Percentiles rank a stretch among this genome's conserved stretches.
These are phyloP conservation scores for Cataglyphis livida DNA, from an alignment of 2,888 invertebrate genomes.

Conservation along the genomic window DNA sequence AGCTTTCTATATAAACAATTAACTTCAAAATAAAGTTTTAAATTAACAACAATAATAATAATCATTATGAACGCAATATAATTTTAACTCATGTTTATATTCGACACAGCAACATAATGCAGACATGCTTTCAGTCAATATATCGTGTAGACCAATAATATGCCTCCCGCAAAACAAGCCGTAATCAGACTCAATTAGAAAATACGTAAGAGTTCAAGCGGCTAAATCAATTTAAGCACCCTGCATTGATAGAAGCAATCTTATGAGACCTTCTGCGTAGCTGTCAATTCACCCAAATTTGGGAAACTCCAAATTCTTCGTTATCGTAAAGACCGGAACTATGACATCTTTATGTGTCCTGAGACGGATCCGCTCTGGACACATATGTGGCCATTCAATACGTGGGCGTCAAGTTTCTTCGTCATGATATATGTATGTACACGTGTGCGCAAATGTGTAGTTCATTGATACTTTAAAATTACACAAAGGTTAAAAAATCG, in stretches of 20 bases:
- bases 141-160: slow-evolving; percentile 21
- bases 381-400: background rate
- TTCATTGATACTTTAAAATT: background rate
- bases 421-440: background rate
- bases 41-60: background rate
- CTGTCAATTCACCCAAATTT: background rate
- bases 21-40: background rate
- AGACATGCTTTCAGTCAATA: slow-evolving; percentile 23
- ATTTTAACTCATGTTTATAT: background rate
- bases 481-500: background rate
- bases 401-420: background rate
- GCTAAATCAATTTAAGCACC: slow-evolving; percentile 53
- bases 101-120: background rate
- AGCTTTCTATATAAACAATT: background rate
- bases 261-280: slow-evolving; percentile 38
- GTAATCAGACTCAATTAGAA: slow-evolving; percentile 53
- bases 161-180: slow-evolving; percentile 25
- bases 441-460: background rate
- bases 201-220: slow-evolving; percentile 53
- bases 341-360: slow-evolving; percentile 13
- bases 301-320: slow-evolving; percentile 5
- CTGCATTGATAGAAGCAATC: slow-evolving; percentile 52
- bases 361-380: background rate
- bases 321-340: slow-evolving; percentile 19
- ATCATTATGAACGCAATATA: background rate